Evolutionary conservation across 2,797 vertebrate species (phyloP).

Genomic region (Phrynocephalus forsythii): DNA sequence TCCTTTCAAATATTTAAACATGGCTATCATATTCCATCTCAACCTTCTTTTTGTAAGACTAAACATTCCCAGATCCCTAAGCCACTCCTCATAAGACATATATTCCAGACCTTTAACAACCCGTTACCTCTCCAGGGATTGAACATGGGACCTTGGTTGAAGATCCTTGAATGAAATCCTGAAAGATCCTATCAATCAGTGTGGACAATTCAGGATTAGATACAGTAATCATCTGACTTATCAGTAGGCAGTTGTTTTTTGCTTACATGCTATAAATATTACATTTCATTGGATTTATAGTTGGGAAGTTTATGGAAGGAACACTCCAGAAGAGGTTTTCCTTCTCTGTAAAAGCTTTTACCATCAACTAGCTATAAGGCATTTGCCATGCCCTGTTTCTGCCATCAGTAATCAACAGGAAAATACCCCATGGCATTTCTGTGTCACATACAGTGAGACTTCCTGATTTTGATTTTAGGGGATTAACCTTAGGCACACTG

Average conservation of each 20-base stretch:
- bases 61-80: too few species aligned
- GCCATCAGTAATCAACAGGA: not conserved
- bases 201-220: not conserved
- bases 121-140: too few species aligned
- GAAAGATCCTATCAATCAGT: too few species aligned
- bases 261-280: not conserved
- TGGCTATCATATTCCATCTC: too few species aligned
- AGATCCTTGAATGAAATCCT: too few species aligned
- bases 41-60: too few species aligned
- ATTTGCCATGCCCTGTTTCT: not conserved
- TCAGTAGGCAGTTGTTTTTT: not conserved
- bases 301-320: not conserved
- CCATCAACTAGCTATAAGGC: not conserved
- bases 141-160: too few species aligned
- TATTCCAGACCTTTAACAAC: too few species aligned
- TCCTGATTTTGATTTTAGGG: not conserved
- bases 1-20: too few species aligned
- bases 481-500: conserved; percentile 1
- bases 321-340: not conserved
- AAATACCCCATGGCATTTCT: not conserved
- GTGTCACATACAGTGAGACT: not conserved
- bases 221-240: not conserved
- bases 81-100: too few species aligned
- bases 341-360: not conserved
- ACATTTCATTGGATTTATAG: not conserved